These are phyloP conservation scores for Nymphalis polychloros DNA, from an alignment of 2,888 invertebrate species.

Conservation along the genomic window DNA sequence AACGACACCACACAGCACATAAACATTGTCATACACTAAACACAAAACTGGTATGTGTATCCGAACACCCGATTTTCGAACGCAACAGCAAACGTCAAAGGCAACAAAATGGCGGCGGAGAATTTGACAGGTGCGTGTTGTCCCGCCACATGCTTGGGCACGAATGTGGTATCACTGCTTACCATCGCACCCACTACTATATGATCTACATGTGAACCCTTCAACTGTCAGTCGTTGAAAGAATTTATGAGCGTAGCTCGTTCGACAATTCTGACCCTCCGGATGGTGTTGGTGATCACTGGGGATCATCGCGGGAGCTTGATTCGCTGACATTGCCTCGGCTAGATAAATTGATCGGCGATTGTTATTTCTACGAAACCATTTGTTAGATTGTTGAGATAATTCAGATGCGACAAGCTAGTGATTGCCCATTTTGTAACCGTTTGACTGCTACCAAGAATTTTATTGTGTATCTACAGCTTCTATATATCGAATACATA, in stretches of 20 bases:
- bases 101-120: slow-evolving; percentile 52
- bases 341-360: slow-evolving; percentile 40
- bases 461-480: no score
- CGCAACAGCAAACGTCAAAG: slow-evolving; percentile 48
- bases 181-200: slow-evolving; percentile 55
- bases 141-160: slow-evolving; percentile 63
- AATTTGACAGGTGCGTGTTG: slow-evolving; percentile 57
- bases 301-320: slow-evolving; percentile 48
- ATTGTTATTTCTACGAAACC: slow-evolving; percentile 31
- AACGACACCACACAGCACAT: slow-evolving; percentile 44
- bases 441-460: not conserved
- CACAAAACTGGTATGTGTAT: slow-evolving; percentile 34
- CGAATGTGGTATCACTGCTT: slow-evolving; percentile 55
- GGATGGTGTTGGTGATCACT: slow-evolving; percentile 53
- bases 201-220: slow-evolving; percentile 65
- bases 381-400: slow-evolving; percentile 24
- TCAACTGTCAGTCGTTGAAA: slow-evolving; percentile 75
- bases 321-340: slow-evolving; percentile 50
- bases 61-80: slow-evolving; percentile 39
- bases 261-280: slow-evolving; percentile 59
- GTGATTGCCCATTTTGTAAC: not conserved
- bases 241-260: slow-evolving; percentile 71
- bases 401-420: not conserved
- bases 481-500: no score
- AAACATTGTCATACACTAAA: slow-evolving; percentile 44